Base-by-base conservation (phyloP, 2,113 vertebrate genomes). In the Hepsetus odoe region DNA sequence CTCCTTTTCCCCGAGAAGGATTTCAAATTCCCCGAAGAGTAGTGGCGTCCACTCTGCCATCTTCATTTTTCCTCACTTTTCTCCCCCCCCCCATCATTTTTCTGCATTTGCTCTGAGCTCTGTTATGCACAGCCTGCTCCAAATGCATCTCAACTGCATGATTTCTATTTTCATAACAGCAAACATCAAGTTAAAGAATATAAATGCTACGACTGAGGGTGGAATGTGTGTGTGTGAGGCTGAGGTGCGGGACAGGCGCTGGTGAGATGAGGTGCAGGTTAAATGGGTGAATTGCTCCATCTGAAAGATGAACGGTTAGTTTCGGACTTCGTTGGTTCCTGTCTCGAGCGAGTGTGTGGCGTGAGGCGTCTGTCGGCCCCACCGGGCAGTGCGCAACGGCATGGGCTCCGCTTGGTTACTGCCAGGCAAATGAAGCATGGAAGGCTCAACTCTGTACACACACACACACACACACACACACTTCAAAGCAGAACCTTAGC, bases 101-200 rank as follows among this genome's bases (percentile, higher is more conserved):
- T 88, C 88, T 89, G 82, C 71, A 90, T 91, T 91, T 91, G 85
- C 80, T 85, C 82, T 74, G 79, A 24, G 74, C 85, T 85, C 84
- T 66, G 71, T 87, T 86, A 88, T 85, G 81, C 85, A 84, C 81
- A 82, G 82, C 86, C 89, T 80, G 77, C 83, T 88, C 85, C 80
- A 86, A 87, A 89, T 86, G 78, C 83, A 85, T 86, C 87, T 86
- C 72, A 81, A 87, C 85, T 65, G 80, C 82, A 81, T 89, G 86
- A 91, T 90, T 92, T 91, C 82, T 88, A 89, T 91, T 89, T 89
- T 89, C 87, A 80, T 87, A 88, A 87, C 84, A 89, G 86, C 80
- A 86, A 88, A 87, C 88, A 90, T 88, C 79, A 84, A 85, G 85
- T 89, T 91, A 89, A 90, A 86, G 85, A 90, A 87, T 88, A 90